Evolutionary conservation across 2,113 vertebrate genomes (phyloP), one percentile per base, ranked within the genome.

Genomic region (Ctenomys sociabilis): DNA sequence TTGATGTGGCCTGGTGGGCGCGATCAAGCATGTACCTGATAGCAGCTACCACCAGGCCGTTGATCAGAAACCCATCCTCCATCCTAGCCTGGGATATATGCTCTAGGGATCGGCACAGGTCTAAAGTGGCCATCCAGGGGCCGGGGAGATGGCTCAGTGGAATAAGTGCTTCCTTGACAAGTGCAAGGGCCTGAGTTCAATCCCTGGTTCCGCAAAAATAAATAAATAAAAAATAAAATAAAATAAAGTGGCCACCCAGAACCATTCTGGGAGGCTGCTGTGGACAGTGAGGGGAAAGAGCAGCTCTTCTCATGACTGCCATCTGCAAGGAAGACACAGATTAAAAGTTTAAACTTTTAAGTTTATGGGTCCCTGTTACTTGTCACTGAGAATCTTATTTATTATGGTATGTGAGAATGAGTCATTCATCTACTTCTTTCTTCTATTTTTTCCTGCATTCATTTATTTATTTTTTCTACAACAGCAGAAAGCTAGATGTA

Each of bases 401-500:
- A 82, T 83, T 77, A 78, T 0, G 72, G 22, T 12, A 82, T 0
- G 3, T 32, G 37, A 89, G 81, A 64, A 85, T 14, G 45, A 40
- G 40, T 10, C 32, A 52, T 21, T 49, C 54, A 87, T 83, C 63
- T 40, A 88, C 43, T 82, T 14, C 57, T 66, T 86, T 12, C 32
- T 75, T 68, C 5, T 61, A 22, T 88, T 84, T 77, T 66, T 66
- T 40, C 59, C 32, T 87, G n/a, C 6, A 54, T 57, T 64, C 30
- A 19, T 82, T 92, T 40, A 30, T 32, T 80, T 86, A 22, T 49
- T 49, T 49, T 80, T 64, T 32, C 59, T 59, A 83, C 22, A 68
- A 80, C 40, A 91, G 28, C 13, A 77, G 32, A 96, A 91, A 85
- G n/a, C 63, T 64, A 88, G n/a, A 72, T 78, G 21, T 57, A n/a